A percentile compares a stretch with the other conserved stretches of the same genome.
Conservation (phyloP, 2,888 invertebrate genomes). For the Hyles lineata region DNA sequence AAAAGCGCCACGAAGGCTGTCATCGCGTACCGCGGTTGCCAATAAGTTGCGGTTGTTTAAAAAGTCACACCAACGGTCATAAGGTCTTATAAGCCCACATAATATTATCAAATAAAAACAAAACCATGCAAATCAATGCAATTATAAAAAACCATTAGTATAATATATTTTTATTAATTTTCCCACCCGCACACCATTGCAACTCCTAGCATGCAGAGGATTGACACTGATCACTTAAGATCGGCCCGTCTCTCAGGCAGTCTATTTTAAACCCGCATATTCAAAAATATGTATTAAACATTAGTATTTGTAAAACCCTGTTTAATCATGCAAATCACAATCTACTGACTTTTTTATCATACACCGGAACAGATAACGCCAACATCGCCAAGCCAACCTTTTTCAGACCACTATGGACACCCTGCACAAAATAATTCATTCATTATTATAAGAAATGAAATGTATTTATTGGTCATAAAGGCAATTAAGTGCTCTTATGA, state of each 20-base stretch:
- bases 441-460: constrained; percentile 33
- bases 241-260: too few relatives aligned
- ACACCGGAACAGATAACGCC: constrained; percentile 68
- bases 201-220: too few relatives aligned
- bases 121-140: background rate
- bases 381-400: constrained; percentile 77
- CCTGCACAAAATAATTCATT: constrained; percentile 61
- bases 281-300: background rate
- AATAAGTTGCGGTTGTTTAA: too few relatives aligned
- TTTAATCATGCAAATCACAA: background rate
- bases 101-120: background rate
- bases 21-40: too few relatives aligned
- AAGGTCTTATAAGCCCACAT: background rate
- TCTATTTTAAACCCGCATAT: too few relatives aligned
- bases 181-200: too few relatives aligned
- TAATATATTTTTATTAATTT: too few relatives aligned
- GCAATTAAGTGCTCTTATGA: too few relatives aligned
- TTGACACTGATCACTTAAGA: too few relatives aligned
- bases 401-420: constrained; percentile 70
- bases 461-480: too few relatives aligned
- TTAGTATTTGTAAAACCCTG: background rate
- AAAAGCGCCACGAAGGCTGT: too few relatives aligned
- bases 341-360: constrained; percentile 75
- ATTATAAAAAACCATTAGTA: background rate
- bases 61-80: too few relatives aligned